Base-by-base conservation (phyloP, 1,140 invertebrate species). In the Pectinophora gossypiella region DNA sequence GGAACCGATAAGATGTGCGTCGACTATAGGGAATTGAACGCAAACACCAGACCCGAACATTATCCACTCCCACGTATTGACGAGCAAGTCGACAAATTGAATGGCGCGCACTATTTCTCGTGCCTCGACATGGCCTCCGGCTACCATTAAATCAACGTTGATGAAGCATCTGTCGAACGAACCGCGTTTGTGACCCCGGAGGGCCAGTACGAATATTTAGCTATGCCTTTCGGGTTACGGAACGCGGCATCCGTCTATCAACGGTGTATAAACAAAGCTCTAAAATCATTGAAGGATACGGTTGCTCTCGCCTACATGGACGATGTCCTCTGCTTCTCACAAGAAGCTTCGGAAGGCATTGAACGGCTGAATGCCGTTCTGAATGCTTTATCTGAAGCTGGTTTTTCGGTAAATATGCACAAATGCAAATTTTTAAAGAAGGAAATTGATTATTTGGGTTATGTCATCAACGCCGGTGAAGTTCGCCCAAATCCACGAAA, bases 151-250 rank as follows among this genome's bases (percentile, higher is more conserved):
- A 43, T 43, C 19, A 5, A 2, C 6, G 40, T 43, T 19, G 19
- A 43, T n/a, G 2, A 2, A 3, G 19, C 3, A 3, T 19, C 16
- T 2, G 6, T 43, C 19, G 40, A 18, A 19, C 15, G 19, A 7
- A 43, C 40, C 3, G 40, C 40, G 5, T 43, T 43, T n/a, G 40
- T 43, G n/a, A 43, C 40, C 3, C 40, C 40, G 15, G 40, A 43
- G 2, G 40, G 40, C 3, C 40, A 43, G 18, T 43, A 19, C 19
- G 19, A 43, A 16, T 43, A 43, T n/a, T 16, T 43, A 3, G 40
- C 40, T n/a, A 43, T 43, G 40, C 40, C 40, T 19, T 43, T 43
- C 40, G 40, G 40, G 18, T 43, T 19, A 19, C 40, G 40, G 4
- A 43, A 43, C 40, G 40, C 40, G 6, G 15, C 40, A 19, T 43